Conservation (phyloP, 2,888 invertebrate genomes). For the Agonopterix alstromeriana region DNA sequence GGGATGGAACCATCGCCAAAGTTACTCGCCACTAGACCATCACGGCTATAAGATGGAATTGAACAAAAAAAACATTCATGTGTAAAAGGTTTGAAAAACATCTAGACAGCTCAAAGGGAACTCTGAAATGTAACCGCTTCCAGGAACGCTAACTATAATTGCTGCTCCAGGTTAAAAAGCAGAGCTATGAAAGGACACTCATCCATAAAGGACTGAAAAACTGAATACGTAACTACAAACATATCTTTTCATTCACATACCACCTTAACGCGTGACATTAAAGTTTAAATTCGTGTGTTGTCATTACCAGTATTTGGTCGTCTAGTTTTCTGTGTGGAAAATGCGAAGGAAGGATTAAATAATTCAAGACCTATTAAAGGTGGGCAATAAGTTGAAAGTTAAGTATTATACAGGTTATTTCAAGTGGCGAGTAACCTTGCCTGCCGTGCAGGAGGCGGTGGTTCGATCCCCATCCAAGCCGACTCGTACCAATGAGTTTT, state of each 20-base stretch:
- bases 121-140: conserved; percentile 48
- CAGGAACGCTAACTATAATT: conserved; percentile 66
- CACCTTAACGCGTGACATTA: conserved; percentile 15
- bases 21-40: no score
- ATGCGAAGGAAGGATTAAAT: conserved; percentile 49
- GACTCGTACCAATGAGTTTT: no score
- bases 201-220: conserved; percentile 36
- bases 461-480: no score
- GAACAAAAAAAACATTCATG: no score
- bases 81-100: no score
- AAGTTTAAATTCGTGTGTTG: conserved; percentile 9
- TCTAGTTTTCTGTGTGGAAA: conserved; percentile 54
- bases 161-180: conserved; percentile 50
- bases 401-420: no score
- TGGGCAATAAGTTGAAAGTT: conserved; percentile 4
- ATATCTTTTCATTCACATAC: conserved; percentile 11
- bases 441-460: no score
- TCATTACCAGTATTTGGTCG: conserved; percentile 22
- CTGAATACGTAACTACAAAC: conserved; percentile 33
- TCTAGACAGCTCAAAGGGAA: conserved; percentile 16
- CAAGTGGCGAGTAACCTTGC: no score
- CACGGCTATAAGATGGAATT: no score
- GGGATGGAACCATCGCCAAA: no score
- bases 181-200: conserved; percentile 8
- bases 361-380: conserved; percentile 31